Base-by-base conservation (phyloP, 2,888 invertebrate species). In the Dusona sp. region DNA sequence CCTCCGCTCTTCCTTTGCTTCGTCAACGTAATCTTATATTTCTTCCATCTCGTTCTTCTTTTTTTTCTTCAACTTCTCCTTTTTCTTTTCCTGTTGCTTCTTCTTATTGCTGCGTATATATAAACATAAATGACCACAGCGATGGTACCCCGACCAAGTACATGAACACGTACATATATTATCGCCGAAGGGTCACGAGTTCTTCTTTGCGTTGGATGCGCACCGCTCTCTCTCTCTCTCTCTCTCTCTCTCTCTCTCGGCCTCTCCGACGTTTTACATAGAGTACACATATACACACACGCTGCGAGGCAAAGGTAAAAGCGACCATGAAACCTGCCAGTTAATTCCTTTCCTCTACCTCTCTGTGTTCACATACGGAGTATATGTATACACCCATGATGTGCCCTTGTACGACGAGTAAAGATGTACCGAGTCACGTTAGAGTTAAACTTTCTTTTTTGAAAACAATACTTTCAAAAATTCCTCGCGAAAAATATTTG, bases 161-260 rank as follows among this genome's bases (percentile, higher is more conserved):
- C 57, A 68, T 67, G 57, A 57, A 48, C 42, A 42, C 77, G 25
- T 38, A 38, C 42, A 57, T 22, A 68, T 22, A 68, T 79, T 29
- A 57, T 38, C 57, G 57, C 68, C 29, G 36, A 65, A 79, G 79
- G 79, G 70, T 79, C 79, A 79, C 79, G 79, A 79, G 42, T 29
- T 70, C 67, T 78, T 78, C 78, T 79, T 79, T 79, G 57, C 67
- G 54, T 45, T 45, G 57, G n/a, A 57, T 42, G 42, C 54, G 54
- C 48, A 68, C 70, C 79, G 67, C 65, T 36, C 70, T 64, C 42
- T 64, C 33, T 57, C 22, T 36, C 16, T 68, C 45, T 68, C 36
- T 42, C 45, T 48, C 38, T n/a, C n/a, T n/a, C n/a, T n/a, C n/a
- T n/a, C n/a, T n/a, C n/a, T 80, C 64, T 64, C 51, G 42, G 25